Conservation (phyloP, 2,888 invertebrate species). For the Aphodius sticticus region DNA sequence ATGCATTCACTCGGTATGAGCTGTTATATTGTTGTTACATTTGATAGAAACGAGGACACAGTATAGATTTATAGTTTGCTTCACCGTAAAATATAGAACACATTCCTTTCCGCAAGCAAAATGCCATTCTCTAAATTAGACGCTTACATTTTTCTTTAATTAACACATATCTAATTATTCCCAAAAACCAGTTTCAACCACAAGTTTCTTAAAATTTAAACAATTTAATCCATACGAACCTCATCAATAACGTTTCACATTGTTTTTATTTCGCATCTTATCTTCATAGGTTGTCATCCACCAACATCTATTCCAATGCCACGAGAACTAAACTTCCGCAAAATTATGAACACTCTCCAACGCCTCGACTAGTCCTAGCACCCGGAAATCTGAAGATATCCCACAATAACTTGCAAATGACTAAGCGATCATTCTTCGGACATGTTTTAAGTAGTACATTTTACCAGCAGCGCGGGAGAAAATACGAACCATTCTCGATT, state of each 20-base stretch:
- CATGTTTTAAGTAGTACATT: slow-evolving; percentile 4
- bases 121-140: background rate
- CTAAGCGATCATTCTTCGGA: background rate
- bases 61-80: background rate
- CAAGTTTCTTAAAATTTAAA: background rate
- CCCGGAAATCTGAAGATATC: background rate
- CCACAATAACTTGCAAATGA: background rate
- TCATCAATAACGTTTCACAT: background rate
- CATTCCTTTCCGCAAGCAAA: background rate
- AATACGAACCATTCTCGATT: slow-evolving; percentile 21
- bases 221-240: background rate
- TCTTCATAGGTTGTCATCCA: background rate
- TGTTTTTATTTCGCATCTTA: background rate
- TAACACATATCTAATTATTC: background rate
- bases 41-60: background rate
- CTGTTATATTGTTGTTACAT: background rate
- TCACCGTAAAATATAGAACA: background rate
- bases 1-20: background rate
- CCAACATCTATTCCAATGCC: too few relatives aligned
- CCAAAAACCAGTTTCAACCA: background rate
- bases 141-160: background rate
- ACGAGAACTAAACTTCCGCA: too few relatives aligned
- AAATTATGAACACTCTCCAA: too few relatives aligned
- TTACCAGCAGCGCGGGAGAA: slow-evolving; percentile 4
- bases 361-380: too few relatives aligned